Percentiles rank a stretch among this genome's conserved stretches.
Evolutionary conservation across 1,140 invertebrate species (phyloP).

Genomic region (Fopius arisanus): DNA sequence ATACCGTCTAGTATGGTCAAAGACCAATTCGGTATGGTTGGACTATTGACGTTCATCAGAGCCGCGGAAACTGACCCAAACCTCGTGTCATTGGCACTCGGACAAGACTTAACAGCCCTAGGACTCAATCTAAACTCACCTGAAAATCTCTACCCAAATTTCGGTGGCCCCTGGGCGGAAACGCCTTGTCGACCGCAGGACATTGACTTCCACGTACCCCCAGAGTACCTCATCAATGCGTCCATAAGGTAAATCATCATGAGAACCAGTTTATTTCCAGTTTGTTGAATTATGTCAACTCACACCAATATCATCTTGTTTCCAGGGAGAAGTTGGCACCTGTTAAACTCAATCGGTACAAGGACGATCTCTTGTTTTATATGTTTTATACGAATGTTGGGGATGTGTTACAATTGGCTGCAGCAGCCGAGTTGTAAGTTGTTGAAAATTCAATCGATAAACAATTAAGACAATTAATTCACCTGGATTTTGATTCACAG

Average conservation of each 20-base stretch:
- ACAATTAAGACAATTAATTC: neutral
- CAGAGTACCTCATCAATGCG: conserved; percentile 97
- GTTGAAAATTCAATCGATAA: neutral
- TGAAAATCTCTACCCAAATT: conserved; percentile 95
- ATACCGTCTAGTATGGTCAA: conserved; percentile 98
- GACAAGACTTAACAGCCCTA: conserved; percentile 95
- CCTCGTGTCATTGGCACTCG: conserved; percentile 92
- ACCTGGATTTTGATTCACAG: conserved; percentile 61
- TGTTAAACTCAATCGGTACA: conserved; percentile 94
- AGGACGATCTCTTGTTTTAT: conserved; percentile 99
- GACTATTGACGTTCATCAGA: conserved; percentile 95
- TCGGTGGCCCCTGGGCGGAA: conserved; percentile 98
- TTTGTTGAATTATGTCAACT: neutral
- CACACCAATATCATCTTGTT: conserved; percentile 25
- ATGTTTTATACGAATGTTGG: conserved; percentile 99
- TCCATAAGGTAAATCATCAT: conserved; percentile 72
- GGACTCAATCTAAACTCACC: conserved; percentile 98
- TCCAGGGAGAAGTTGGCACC: conserved; percentile 91
- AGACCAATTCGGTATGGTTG: conserved; percentile 99
- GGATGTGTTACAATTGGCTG: conserved; percentile 95
- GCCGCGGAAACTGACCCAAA: conserved; percentile 97
- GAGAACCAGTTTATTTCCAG: conserved; percentile 6
- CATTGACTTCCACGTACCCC: conserved; percentile 98
- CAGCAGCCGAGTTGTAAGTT: conserved; percentile 95
- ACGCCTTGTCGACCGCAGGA: conserved; percentile 97